Evolutionary conservation across 2,888 invertebrate species (phyloP).

Genomic region (Synergus itoensis): DNA sequence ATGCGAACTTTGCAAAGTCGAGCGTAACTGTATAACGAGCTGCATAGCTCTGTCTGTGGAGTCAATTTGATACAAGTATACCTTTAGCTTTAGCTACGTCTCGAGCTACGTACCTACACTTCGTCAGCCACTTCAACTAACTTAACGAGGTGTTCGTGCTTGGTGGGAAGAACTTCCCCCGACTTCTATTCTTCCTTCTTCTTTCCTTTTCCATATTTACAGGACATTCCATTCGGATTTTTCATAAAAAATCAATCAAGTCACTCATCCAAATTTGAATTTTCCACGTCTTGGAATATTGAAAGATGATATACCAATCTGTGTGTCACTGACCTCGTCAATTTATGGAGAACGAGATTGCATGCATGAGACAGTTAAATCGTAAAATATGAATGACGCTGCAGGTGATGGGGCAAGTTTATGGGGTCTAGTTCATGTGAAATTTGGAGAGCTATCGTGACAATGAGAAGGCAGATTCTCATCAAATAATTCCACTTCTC

Average conservation of each 20-base stretch:
- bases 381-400: slow-evolving; percentile 50
- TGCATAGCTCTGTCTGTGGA: slow-evolving; percentile 26
- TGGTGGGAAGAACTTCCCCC: slow-evolving; percentile 29
- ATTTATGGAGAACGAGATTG: slow-evolving; percentile 13
- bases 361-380: slow-evolving; percentile 48
- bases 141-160: slow-evolving; percentile 42
- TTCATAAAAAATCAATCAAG: too few species aligned
- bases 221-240: neutral
- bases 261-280: neutral
- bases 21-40: slow-evolving; percentile 42
- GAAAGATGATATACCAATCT: neutral
- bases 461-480: neutral
- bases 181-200: slow-evolving; percentile 13
- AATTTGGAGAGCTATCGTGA: neutral
- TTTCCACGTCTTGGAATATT: too few species aligned
- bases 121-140: slow-evolving; percentile 22
- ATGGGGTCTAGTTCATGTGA: slow-evolving; percentile 41
- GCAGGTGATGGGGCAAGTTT: slow-evolving; percentile 55
- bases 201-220: neutral
- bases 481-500: neutral
- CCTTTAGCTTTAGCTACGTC: slow-evolving; percentile 12
- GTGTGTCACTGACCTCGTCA: neutral
- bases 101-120: slow-evolving; percentile 28
- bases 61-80: slow-evolving; percentile 43
- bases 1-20: slow-evolving; percentile 32